Percentiles rank a stretch among this genome's conserved stretches.
phyloP scores from a whole-genome alignment of 2,888 invertebrate species.

The Scrobipalpa costella region DNA sequence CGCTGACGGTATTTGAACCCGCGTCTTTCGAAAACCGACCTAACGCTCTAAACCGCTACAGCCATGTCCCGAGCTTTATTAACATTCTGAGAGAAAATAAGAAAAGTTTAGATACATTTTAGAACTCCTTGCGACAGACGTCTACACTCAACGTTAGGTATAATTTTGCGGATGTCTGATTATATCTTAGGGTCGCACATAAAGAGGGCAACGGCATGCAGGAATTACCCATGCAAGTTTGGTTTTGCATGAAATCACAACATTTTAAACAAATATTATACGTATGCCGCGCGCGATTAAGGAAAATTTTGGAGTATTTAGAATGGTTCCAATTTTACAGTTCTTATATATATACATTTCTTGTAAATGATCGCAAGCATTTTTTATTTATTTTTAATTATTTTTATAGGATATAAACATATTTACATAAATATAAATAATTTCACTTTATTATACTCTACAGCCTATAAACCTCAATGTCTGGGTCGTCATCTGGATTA shows the following conservation, averaged over 20 bases:
- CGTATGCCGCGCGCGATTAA: neutral
- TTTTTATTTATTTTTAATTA: neutral
- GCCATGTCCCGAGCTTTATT: no score
- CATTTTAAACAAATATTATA: constrained; percentile 18
- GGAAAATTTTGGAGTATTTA: neutral
- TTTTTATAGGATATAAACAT: constrained; percentile 10
- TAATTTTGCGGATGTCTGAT: constrained; percentile 48
- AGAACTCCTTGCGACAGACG: constrained; percentile 11
- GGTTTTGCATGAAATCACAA: constrained; percentile 32
- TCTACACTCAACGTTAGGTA: constrained; percentile 27
- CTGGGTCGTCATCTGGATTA: constrained; percentile 43
- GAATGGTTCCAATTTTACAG: neutral
- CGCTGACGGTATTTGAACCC: no score
- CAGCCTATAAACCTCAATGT: constrained; percentile 58
- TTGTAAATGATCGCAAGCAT: no score
- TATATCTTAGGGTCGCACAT: constrained; percentile 53
- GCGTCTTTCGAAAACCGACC: no score
- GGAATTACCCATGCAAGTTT: constrained; percentile 32
- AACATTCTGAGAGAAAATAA: neutral
- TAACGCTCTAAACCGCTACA: no score
- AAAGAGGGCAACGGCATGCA: constrained; percentile 57
- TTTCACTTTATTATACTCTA: constrained; percentile 34
- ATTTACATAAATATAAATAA: constrained; percentile 24
- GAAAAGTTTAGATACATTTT: constrained; percentile 10
- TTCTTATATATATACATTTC: no score